These are phyloP conservation scores for Protobothrops flavoviridis DNA, from an alignment of 2,113 vertebrate species.

Conservation along the genomic window DNA sequence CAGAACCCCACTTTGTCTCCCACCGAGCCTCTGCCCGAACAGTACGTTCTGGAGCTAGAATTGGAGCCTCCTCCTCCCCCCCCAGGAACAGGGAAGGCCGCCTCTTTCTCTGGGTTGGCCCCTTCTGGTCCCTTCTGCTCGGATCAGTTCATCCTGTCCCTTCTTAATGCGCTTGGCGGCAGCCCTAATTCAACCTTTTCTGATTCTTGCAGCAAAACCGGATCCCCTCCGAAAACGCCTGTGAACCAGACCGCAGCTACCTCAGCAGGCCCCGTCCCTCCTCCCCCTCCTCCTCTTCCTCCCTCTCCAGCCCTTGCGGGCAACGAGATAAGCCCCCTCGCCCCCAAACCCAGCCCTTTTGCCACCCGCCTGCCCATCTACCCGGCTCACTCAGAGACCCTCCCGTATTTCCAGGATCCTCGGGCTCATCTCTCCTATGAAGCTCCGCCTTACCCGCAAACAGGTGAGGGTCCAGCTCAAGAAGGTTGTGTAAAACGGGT, in stretches of 20 bases:
- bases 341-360: slow-evolving; percentile 81
- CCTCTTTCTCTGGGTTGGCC: background rate
- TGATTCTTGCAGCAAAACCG: slow-evolving; percentile 73
- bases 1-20: slow-evolving; percentile 70
- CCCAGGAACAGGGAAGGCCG: background rate
- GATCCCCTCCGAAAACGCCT: slow-evolving; percentile 86
- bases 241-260: slow-evolving; percentile 80
- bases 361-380: slow-evolving; percentile 80
- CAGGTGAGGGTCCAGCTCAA: slow-evolving; percentile 73
- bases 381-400: slow-evolving; percentile 80
- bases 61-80: background rate
- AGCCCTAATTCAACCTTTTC: background rate
- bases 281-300: slow-evolving; percentile 55
- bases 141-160: too few species aligned
- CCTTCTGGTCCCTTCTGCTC: background rate
- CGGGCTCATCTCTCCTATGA: slow-evolving; percentile 81
- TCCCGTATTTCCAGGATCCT: slow-evolving; percentile 87
- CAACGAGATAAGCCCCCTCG: slow-evolving; percentile 73
- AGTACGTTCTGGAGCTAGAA: slow-evolving; percentile 69
- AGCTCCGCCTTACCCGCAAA: slow-evolving; percentile 78
- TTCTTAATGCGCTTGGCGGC: background rate
- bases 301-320: slow-evolving; percentile 67
- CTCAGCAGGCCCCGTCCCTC: slow-evolving; percentile 74
- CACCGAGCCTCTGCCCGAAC: slow-evolving; percentile 78
- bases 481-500: too few species aligned